These are phyloP conservation scores for Drosophila melanica DNA, from an alignment of 1,140 invertebrate species.

Conservation along the genomic window DNA sequence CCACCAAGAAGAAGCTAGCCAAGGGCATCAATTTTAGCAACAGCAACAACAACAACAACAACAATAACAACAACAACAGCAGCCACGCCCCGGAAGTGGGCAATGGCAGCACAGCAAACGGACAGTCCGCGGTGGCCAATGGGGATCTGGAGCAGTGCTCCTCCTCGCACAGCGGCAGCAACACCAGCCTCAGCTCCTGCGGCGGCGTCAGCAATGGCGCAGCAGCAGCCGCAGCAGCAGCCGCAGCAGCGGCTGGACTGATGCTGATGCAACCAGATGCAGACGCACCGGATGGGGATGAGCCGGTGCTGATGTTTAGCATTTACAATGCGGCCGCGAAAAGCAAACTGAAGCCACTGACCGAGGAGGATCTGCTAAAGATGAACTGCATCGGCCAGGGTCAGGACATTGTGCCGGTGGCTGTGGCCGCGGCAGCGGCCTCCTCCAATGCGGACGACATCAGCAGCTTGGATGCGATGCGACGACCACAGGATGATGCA, in stretches of 20 bases:
- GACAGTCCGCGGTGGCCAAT: conserved; percentile 27
- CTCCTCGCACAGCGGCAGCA: conserved; percentile 71
- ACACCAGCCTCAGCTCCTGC: conserved; percentile 67
- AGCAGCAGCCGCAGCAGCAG: not conserved
- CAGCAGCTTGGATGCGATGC: conserved; percentile 69
- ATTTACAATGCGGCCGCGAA: conserved; percentile 74
- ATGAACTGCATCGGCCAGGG: conserved; percentile 83
- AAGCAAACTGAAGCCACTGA: conserved; percentile 75
- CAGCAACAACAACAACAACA: not conserved
- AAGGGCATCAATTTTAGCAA: conserved; percentile 77
- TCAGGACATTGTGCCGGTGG: conserved; percentile 55
- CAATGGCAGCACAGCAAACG: conserved; percentile 39
- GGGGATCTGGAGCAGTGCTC: conserved; percentile 59
- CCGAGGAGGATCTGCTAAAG: conserved; percentile 82
- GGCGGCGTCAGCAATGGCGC: conserved; percentile 25
- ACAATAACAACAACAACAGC: not conserved
- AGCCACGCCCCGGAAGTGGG: not conserved
- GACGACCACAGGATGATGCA: conserved; percentile 91
- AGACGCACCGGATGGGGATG: conserved; percentile 16
- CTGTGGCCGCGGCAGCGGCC: conserved; percentile 37
- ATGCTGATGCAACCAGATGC: not conserved
- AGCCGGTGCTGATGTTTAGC: conserved; percentile 73
- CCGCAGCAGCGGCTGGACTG: not conserved
- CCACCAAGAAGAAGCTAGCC: conserved; percentile 78
- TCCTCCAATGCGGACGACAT: conserved; percentile 75